Evolutionary conservation across 2,888 invertebrate genomes (phyloP).

Genomic region (Eupithecia abbreviata): DNA sequence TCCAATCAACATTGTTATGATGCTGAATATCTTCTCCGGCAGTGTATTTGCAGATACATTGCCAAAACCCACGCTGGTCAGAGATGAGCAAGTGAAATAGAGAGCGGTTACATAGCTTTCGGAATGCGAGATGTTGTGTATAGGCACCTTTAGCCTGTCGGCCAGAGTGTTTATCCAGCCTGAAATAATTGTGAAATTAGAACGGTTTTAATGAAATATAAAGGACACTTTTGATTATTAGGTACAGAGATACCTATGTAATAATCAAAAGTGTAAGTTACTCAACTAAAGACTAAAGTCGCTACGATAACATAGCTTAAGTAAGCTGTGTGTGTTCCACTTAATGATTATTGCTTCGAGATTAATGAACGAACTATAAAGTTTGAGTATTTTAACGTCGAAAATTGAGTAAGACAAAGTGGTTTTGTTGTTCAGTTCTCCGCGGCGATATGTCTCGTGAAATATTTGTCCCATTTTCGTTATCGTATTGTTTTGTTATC

Average conservation of each 20-base stretch:
- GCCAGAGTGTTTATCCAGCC: slow-evolving; percentile 97
- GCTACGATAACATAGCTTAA: no score
- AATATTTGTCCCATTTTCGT: slow-evolving; percentile 29
- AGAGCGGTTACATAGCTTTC: slow-evolving; percentile 97
- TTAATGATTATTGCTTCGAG: slow-evolving; percentile 19
- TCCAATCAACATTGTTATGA: slow-evolving; percentile 97
- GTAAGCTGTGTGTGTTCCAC: no score
- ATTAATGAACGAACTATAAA: slow-evolving; percentile 38
- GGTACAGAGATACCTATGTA: no score
- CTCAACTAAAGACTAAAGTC: no score
- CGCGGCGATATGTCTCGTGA: slow-evolving; percentile 18
- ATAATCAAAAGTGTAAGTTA: no score
- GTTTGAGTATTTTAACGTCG: slow-evolving; percentile 21
- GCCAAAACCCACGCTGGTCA: slow-evolving; percentile 98
- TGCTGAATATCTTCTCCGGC: slow-evolving; percentile 97
- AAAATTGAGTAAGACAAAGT: slow-evolving; percentile 13
- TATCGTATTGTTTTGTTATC: slow-evolving; percentile 43
- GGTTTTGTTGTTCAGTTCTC: slow-evolving; percentile 19
- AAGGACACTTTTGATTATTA: not conserved
- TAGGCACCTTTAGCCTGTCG: slow-evolving; percentile 91
- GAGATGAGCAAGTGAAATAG: slow-evolving; percentile 97
- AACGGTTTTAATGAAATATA: not conserved
- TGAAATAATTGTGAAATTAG: slow-evolving; percentile 57
- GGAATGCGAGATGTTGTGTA: slow-evolving; percentile 90
- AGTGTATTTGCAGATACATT: slow-evolving; percentile 98